These are phyloP conservation scores for Campoplex nolae DNA, from an alignment of 2,888 invertebrate genomes.

Conservation along the genomic window DNA sequence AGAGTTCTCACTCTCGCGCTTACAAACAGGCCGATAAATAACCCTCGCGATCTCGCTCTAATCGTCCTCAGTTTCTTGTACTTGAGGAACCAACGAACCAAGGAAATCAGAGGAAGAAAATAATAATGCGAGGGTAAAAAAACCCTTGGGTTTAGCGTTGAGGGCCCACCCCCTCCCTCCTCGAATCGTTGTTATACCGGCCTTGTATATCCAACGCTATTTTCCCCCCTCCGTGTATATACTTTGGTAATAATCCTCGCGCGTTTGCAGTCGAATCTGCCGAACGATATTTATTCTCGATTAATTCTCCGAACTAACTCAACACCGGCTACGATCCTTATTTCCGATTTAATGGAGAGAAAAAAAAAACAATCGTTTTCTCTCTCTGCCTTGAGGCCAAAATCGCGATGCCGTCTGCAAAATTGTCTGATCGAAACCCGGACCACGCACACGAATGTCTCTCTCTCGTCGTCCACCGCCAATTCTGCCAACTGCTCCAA, in stretches of 20 bases:
- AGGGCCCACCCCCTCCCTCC: slow-evolving; percentile 43
- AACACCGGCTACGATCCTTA: slow-evolving; percentile 8
- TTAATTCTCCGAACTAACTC: slow-evolving; percentile 4
- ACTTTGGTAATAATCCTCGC: slow-evolving; percentile 41
- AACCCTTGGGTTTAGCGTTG: slow-evolving; percentile 40
- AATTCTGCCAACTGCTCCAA: slow-evolving; percentile 64
- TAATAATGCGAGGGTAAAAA: slow-evolving; percentile 24
- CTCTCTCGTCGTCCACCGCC: slow-evolving; percentile 51
- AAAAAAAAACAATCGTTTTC: slow-evolving; percentile 35
- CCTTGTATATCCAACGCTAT: slow-evolving; percentile 53
- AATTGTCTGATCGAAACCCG: slow-evolving; percentile 59
- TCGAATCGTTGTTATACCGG: slow-evolving; percentile 47
- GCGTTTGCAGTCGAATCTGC: slow-evolving; percentile 2
- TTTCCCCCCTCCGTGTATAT: slow-evolving; percentile 28
- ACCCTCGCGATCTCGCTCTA: slow-evolving; percentile 30
- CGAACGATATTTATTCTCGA: slow-evolving; percentile 2
- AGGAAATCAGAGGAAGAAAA: background rate
- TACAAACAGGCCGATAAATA: slow-evolving; percentile 27
- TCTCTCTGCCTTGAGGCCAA: slow-evolving; percentile 24
- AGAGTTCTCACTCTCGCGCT: slow-evolving; percentile 45
- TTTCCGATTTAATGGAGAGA: slow-evolving; percentile 7
- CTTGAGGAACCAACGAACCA: slow-evolving; percentile 3
- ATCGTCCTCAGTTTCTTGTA: slow-evolving; percentile 43
- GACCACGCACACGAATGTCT: slow-evolving; percentile 63
- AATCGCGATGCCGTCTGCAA: slow-evolving; percentile 39